Evolutionary conservation across 2,888 invertebrate genomes (phyloP).

Genomic region (Rhopalosiphum nymphaeae): DNA sequence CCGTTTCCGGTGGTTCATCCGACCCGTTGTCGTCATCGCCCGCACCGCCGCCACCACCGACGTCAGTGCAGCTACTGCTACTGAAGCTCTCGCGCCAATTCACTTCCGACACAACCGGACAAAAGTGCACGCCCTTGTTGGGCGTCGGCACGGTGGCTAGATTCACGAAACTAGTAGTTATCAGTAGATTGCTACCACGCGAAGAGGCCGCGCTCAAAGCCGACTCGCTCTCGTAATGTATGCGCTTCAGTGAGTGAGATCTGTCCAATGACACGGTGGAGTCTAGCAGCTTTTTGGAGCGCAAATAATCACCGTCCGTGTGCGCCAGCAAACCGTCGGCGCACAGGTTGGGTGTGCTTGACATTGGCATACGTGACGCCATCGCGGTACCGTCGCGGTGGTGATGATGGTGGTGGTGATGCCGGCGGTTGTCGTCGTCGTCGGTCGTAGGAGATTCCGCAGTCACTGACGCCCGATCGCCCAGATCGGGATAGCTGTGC

Average conservation of each 20-base stretch:
- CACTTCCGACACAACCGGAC: slow-evolving; percentile 84
- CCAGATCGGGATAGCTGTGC: slow-evolving; percentile 70
- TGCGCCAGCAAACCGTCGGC: slow-evolving; percentile 65
- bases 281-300: slow-evolving; percentile 59
- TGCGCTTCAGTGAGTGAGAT: slow-evolving; percentile 67
- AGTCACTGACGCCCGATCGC: slow-evolving; percentile 66
- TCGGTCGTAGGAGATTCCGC: slow-evolving; percentile 63
- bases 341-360: slow-evolving; percentile 76
- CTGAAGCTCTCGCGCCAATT: slow-evolving; percentile 80
- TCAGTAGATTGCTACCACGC: slow-evolving; percentile 68
- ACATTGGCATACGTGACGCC: slow-evolving; percentile 69
- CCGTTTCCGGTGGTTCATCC: slow-evolving; percentile 58
- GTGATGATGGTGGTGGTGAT: neutral
- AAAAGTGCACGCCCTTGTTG: slow-evolving; percentile 81
- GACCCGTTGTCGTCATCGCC: neutral
- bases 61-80: slow-evolving; percentile 50
- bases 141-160: slow-evolving; percentile 68
- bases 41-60: neutral
- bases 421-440: slow-evolving; percentile 38
- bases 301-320: slow-evolving; percentile 42
- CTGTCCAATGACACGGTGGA: slow-evolving; percentile 67
- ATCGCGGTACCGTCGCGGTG: slow-evolving; percentile 60
- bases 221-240: slow-evolving; percentile 67
- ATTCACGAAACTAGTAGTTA: slow-evolving; percentile 69
- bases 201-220: slow-evolving; percentile 67